These are phyloP conservation scores for Pardosa pseudoannulata DNA, from an alignment of 2,888 invertebrate species.

Conservation along the genomic window DNA sequence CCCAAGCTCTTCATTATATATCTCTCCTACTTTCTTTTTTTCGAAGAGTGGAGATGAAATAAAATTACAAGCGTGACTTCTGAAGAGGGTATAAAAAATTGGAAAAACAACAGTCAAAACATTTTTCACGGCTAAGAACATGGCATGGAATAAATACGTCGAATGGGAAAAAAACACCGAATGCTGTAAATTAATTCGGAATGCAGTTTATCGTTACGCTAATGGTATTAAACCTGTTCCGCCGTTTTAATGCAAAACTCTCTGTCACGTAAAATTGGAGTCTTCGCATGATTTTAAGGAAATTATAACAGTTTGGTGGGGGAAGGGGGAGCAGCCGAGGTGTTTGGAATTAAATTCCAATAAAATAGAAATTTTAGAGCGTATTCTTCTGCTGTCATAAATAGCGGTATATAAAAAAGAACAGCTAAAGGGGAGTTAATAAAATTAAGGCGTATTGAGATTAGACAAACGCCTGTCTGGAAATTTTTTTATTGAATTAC, in stretches of 20 bases:
- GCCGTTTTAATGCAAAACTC: constrained; percentile 13
- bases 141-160: constrained; percentile 13
- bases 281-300: not conserved
- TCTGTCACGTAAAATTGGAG: constrained; percentile 24
- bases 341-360: not conserved
- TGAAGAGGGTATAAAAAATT: not conserved
- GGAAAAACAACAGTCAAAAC: constrained; percentile 7
- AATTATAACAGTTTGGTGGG: constrained; percentile 31
- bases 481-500: no score
- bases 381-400: constrained; percentile 29
- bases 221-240: constrained; percentile 31
- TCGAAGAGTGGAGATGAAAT: constrained; percentile 4
- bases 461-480: constrained; percentile 32
- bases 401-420: constrained; percentile 50
- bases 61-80: constrained; percentile 23
- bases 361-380: not conserved
- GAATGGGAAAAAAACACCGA: not conserved
- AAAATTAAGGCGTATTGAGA: constrained; percentile 4
- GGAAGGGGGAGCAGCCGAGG: no score
- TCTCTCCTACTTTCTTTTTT: no score
- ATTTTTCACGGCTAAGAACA: not conserved
- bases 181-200: constrained; percentile 55
- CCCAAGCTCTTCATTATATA: constrained; percentile 43
- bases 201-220: constrained; percentile 25
- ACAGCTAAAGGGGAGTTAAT: not conserved